Evolutionary conservation across 2,888 invertebrate genomes (phyloP).

Genomic region (Mystacides longicornis): DNA sequence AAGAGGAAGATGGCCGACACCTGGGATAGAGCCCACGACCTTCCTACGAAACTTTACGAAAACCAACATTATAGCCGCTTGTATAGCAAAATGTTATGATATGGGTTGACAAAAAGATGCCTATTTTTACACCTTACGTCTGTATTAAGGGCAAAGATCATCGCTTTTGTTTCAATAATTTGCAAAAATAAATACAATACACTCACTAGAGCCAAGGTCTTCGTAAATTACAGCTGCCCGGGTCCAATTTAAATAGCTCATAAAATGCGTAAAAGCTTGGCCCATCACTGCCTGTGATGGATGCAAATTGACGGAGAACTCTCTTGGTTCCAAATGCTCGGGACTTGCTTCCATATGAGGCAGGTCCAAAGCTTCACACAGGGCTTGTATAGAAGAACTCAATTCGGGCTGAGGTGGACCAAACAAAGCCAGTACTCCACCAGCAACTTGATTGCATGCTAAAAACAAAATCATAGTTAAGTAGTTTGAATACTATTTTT

Average conservation of each 20-base stretch:
- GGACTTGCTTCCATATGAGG: slow-evolving; percentile 70
- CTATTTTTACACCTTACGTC: too few species aligned
- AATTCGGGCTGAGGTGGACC: slow-evolving; percentile 80
- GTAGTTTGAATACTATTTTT: too few species aligned
- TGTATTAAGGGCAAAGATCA: too few species aligned
- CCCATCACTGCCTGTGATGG: slow-evolving; percentile 79
- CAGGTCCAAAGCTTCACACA: slow-evolving; percentile 83
- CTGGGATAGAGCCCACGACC: too few species aligned
- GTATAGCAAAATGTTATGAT: too few species aligned
- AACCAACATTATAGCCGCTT: too few species aligned
- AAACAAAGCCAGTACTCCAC: slow-evolving; percentile 81
- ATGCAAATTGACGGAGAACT: slow-evolving; percentile 82
- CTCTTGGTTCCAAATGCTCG: slow-evolving; percentile 39
- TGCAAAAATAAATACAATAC: background rate
- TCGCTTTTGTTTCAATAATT: too few species aligned
- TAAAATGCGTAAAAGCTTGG: slow-evolving; percentile 76
- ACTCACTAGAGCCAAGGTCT: slow-evolving; percentile 73
- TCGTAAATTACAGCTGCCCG: slow-evolving; percentile 90
- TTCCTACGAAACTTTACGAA: too few species aligned
- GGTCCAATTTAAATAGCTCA: slow-evolving; percentile 86
- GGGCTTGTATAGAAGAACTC: slow-evolving; percentile 78
- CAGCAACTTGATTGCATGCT: slow-evolving; percentile 77
- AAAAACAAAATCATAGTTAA: slow-evolving; percentile 33
- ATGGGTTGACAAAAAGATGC: too few species aligned
- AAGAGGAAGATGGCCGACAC: too few species aligned